Conservation (phyloP, 2,797 vertebrate species). For the Chloroceryle amazona region DNA sequence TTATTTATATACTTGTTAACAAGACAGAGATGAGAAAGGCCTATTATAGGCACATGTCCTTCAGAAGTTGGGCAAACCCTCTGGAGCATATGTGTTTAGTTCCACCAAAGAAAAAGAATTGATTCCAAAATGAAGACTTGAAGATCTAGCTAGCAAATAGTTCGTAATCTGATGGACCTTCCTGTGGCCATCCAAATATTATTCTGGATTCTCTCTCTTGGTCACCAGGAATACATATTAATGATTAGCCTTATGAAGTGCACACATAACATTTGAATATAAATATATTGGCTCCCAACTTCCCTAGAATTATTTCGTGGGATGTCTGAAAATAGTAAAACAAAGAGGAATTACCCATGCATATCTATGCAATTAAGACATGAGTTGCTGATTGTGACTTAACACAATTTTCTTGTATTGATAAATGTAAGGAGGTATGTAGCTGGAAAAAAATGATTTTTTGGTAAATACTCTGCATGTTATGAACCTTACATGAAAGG, state of each 20-base stretch:
- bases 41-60: conserved; percentile 85
- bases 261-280: neutral
- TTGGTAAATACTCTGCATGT: neutral
- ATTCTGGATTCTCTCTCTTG: neutral
- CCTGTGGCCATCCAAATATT: neutral
- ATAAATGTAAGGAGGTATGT: neutral
- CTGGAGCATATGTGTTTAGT: conserved; percentile 72
- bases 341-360: neutral
- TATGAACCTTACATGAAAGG: neutral
- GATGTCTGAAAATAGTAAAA: conserved; percentile 10
- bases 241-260: neutral
- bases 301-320: neutral
- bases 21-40: conserved; percentile 86
- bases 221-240: neutral
- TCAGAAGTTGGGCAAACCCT: conserved; percentile 81
- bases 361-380: neutral
- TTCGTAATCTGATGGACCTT: conserved; percentile 25
- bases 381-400: conserved; percentile 21
- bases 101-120: conserved; percentile 59
- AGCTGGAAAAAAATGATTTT: neutral
- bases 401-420: neutral
- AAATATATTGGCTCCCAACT: neutral
- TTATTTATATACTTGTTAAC: conserved; percentile 90
- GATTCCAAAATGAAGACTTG: conserved; percentile 64
- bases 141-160: conserved; percentile 51